Evolutionary conservation across 2,888 invertebrate species (phyloP), one percentile per base, ranked within the genome.

Genomic region (Mamestra brassicae): DNA sequence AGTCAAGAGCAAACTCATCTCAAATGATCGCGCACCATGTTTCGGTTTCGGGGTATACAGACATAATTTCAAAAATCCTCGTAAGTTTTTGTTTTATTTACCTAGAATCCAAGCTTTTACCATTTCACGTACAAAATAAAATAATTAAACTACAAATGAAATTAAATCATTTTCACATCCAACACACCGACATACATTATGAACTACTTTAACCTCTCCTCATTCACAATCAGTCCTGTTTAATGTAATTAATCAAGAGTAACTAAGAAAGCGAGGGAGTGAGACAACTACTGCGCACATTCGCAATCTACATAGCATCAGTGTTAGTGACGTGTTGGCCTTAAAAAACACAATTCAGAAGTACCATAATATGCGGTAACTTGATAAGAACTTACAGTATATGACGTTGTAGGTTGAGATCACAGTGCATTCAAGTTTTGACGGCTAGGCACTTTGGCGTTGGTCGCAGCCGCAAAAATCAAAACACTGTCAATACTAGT

Each of bases 211-310:
- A 55, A 47, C 15, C 11, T 36, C 52, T 34, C 4, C 45, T 15
- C 34, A 47, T 34, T 34, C 36, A 57, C 65, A 58, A 69, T 57
- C 7, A 70, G 15, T 17, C 13, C 8, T 47, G 0, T n/a, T 8
- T 63, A 64, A 63, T 34, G n/a, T 50, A 63, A 76, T 76, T 81
- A 67, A 80, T 67, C 45, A 76, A 57, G 52, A 76, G n/a, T 61
- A 68, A 11, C 26, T 50, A 67, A 71, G 81, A 68, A 80, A 64
- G 42, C 54, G 2, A 26, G 52, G 38, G 65, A 62, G 13, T 13
- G 13, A 62, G 45, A 26, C 13, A 71, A 60, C 63, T 71, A 64
- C 26, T 60, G 68, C 58, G 60, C n/a, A 58, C 36, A 50, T 52
- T 55, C 58, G 68, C 52, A 68, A 69, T 80, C 60, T 69, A 78